Percentiles rank a stretch among this genome's conserved stretches.
Conservation (phyloP, 2,888 invertebrate species). For the Tiliacea citrago region DNA sequence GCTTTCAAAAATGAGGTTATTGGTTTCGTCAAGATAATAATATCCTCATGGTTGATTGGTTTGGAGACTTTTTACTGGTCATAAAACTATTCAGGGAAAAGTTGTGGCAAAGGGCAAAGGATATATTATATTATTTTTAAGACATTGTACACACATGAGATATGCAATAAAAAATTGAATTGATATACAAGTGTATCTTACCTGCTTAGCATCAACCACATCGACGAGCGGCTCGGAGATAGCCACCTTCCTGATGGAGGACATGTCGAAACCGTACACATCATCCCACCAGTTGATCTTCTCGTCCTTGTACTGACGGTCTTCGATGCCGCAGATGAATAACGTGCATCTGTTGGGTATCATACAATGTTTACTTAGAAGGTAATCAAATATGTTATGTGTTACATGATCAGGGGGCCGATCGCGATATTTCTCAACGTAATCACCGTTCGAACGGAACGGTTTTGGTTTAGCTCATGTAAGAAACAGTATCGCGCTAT, state of each 20-base stretch:
- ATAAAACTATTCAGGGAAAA: not conserved
- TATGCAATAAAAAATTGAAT: too few relatives aligned
- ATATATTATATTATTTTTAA: too few relatives aligned
- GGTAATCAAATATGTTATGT: too few relatives aligned
- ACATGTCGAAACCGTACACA: constrained; percentile 99
- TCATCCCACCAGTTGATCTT: constrained; percentile 99
- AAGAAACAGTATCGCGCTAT: too few relatives aligned
- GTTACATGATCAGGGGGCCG: too few relatives aligned
- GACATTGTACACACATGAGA: too few relatives aligned
- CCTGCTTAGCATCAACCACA: constrained; percentile 99
- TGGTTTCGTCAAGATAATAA: too few relatives aligned
- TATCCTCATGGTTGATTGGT: not conserved
- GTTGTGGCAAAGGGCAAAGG: not conserved
- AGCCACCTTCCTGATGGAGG: constrained; percentile 99
- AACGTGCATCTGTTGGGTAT: constrained; percentile 93
- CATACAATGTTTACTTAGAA: not conserved
- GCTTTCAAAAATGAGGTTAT: not conserved
- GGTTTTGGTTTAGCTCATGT: too few relatives aligned
- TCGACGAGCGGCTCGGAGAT: constrained; percentile 99
- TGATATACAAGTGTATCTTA: constrained; percentile 65
- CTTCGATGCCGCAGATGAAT: constrained; percentile 98
- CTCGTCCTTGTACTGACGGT: constrained; percentile 99
- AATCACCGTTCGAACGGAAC: too few relatives aligned
- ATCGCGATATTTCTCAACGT: too few relatives aligned
- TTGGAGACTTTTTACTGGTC: not conserved